These are phyloP conservation scores for Teinopalpus imperialis DNA, from an alignment of 2,888 invertebrate species.

Conservation along the genomic window DNA sequence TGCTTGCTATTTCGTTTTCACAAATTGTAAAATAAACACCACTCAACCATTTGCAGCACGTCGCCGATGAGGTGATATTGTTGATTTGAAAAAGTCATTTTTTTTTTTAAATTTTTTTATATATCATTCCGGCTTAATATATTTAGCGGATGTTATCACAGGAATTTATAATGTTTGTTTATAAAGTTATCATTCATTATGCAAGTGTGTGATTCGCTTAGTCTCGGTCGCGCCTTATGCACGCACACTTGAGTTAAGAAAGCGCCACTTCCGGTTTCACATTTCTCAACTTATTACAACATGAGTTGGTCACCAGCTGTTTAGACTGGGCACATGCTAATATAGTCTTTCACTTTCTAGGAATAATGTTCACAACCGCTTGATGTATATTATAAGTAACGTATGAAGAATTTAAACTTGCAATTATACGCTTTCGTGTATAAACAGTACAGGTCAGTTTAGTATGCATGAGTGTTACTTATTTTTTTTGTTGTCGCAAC, in stretches of 20 bases:
- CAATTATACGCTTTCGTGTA: slow-evolving; percentile 16
- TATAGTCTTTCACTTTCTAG: neutral
- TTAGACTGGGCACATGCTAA: neutral
- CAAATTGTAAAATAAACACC: no score
- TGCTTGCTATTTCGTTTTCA: no score
- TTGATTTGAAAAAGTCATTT: no score
- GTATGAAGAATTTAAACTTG: slow-evolving; percentile 8
- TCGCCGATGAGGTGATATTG: no score
- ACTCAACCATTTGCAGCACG: no score
- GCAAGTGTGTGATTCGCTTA: neutral
- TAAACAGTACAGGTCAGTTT: neutral
- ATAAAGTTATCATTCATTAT: slow-evolving; percentile 15
- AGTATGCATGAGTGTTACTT: neutral
- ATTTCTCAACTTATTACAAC: slow-evolving; percentile 12
- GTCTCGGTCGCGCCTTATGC: neutral
- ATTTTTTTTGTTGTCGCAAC: neutral
- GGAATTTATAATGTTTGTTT: slow-evolving; percentile 17
- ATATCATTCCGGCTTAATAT: no score
- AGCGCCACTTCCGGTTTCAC: slow-evolving; percentile 20
- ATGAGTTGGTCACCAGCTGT: slow-evolving; percentile 1
- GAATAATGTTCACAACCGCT: slow-evolving; percentile 5
- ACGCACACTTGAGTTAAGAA: slow-evolving; percentile 9
- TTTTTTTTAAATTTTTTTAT: no score
- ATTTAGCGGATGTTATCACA: no score
- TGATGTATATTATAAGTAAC: neutral